phyloP scores from a whole-genome alignment of 2,888 invertebrate genomes.

The Dolomedes plantarius region DNA sequence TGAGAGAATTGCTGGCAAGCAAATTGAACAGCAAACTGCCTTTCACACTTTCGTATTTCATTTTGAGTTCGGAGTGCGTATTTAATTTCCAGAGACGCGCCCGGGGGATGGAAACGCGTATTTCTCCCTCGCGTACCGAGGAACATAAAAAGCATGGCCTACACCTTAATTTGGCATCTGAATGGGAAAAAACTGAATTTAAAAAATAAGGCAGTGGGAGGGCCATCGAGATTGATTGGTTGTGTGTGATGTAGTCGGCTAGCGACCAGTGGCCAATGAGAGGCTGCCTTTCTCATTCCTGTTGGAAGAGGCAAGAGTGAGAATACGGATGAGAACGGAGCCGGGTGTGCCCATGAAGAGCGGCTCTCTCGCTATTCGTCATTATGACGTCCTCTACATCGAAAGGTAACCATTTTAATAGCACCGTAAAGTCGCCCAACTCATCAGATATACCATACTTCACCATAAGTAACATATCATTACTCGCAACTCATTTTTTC shows the following conservation, averaged over 20 bases:
- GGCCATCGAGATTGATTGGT: conserved; percentile 9
- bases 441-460: not conserved
- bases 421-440: not conserved
- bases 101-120: not conserved
- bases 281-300: not conserved
- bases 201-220: conserved; percentile 9
- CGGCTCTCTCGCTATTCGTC: not conserved
- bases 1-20: not conserved
- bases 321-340: not conserved
- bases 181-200: not conserved
- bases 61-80: not conserved
- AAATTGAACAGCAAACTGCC: not conserved
- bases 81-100: not conserved
- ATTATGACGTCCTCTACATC: not conserved
- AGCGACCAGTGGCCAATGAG: conserved; percentile 7
- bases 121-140: not conserved
- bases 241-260: not conserved
- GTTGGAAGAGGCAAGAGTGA: not conserved
- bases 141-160: not conserved
- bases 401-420: not conserved
- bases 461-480: not conserved
- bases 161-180: not conserved
- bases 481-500: not conserved
- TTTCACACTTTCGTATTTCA: not conserved
- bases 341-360: not conserved